phyloP scores from a whole-genome alignment of 2,113 vertebrate genomes.

The Centropristis striata region DNA sequence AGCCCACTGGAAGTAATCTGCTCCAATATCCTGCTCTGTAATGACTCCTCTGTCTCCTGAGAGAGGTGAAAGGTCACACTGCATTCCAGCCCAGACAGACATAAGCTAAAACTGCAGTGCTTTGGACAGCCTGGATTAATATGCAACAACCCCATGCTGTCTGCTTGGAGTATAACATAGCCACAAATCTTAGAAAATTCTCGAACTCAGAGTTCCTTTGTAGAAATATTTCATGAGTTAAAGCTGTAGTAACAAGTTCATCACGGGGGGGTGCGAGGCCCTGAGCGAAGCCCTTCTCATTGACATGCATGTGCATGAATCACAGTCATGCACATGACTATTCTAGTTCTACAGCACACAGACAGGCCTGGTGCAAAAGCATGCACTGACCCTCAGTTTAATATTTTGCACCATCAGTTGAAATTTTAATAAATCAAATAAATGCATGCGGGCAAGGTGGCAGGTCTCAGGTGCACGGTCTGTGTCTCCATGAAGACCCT shows the following conservation, averaged over 20 bases:
- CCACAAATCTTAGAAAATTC: not conserved
- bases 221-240: slow-evolving; percentile 5
- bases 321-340: too few relatives aligned
- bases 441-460: too few relatives aligned
- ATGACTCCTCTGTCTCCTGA: slow-evolving; percentile 6
- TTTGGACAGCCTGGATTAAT: not conserved
- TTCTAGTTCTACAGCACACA: too few relatives aligned
- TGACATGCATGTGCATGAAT: too few relatives aligned
- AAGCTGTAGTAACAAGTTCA: slow-evolving; percentile 34
- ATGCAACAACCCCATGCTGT: not conserved
- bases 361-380: too few relatives aligned
- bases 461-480: too few relatives aligned
- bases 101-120: slow-evolving; percentile 4
- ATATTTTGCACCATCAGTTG: too few relatives aligned
- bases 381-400: too few relatives aligned
- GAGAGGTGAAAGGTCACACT: slow-evolving; percentile 1
- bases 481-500: too few relatives aligned
- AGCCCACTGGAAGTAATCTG: slow-evolving; percentile 3
- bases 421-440: too few relatives aligned
- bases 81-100: slow-evolving; percentile 13
- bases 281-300: too few relatives aligned
- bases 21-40: slow-evolving; percentile 25
- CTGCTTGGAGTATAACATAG: not conserved
- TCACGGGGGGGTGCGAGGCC: not conserved
- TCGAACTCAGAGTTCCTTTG: not conserved